Evolutionary conservation across 2,797 vertebrate genomes (phyloP), one percentile per base, ranked within the genome.

Genomic region (Gambusia yucatana): DNA sequence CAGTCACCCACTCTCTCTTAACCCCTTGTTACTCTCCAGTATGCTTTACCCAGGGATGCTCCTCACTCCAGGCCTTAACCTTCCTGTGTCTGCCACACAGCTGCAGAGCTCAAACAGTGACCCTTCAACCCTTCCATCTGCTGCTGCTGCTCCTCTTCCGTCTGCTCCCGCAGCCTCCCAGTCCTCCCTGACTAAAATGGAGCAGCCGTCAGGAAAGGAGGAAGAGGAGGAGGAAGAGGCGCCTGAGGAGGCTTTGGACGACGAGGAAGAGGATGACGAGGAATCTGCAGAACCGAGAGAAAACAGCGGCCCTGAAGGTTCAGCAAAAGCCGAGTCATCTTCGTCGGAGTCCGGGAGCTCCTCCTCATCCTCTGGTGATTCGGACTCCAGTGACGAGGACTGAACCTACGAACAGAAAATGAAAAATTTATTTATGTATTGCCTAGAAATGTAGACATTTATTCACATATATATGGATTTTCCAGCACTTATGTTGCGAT

Each of bases 11-110:
- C 93, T 98, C 91, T 96, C 98, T 94, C 96, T 99, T 94, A 99
- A 99, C 96, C 98, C 98, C 84, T 96, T 99, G 88, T 96, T 99
- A 91, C 96, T 99, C 88, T 98, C 98, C 94, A 98, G 98, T 95
- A 98, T 99, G 96, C 96, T 99, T 95, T 99, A 99, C 94, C 98
- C 98, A 98, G 98, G 98, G 97, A 99, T 99, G 98, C 98, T 99
- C 95, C 98, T 99, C 96, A 98, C 97, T 96, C 97, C 98, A 98
- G 97, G 98, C 98, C 98, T 99, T 99, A 99, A 99, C 97, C 96
- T 98, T 95, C 97, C 98, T 93, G 96, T 96, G 96, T 96, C 97
- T 95, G 91, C 97, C 94, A 90, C 96, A 93, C 97, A 97, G 95
- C 96, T 95, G 83, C 97, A 97, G 95, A 96, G 92, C 94, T 96